A percentile compares a stretch with the other conserved stretches of the same genome.
phyloP scores from a whole-genome alignment of 1,140 invertebrate genomes.

The Chrysomallon squamiferum region DNA sequence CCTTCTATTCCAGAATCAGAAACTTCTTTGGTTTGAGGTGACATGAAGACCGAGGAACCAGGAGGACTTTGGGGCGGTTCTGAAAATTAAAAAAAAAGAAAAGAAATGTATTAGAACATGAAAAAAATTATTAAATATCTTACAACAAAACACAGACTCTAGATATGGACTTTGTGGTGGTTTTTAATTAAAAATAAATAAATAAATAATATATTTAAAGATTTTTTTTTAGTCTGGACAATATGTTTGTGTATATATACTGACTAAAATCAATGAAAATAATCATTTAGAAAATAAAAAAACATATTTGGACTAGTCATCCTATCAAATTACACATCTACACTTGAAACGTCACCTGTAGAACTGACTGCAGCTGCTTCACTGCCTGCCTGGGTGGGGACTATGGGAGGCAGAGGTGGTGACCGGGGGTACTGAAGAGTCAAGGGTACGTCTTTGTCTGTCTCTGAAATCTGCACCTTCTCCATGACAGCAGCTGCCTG shows the following conservation, averaged over 20 bases:
- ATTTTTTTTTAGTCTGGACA: not conserved
- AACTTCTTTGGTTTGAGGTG: not conserved
- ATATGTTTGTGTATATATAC: not conserved
- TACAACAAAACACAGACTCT: not conserved
- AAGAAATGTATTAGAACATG: constrained; percentile 4
- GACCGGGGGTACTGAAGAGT: constrained; percentile 16
- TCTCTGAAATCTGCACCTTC: constrained; percentile 31
- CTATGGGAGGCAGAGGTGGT: constrained; percentile 40
- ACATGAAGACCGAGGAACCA: constrained; percentile 33
- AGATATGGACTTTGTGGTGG: not conserved
- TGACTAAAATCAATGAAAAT: not conserved
- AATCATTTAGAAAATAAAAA: too few relatives aligned
- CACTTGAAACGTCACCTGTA: too few relatives aligned
- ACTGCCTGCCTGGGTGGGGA: constrained; percentile 2
- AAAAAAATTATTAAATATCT: not conserved
- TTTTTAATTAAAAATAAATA: not conserved
- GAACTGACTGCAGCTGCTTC: too few relatives aligned
- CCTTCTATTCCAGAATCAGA: not conserved
- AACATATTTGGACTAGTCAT: too few relatives aligned
- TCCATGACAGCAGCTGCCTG: constrained; percentile 20
- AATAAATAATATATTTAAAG: not conserved
- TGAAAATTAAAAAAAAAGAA: constrained; percentile 14
- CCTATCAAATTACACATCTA: too few relatives aligned
- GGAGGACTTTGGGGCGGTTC: constrained; percentile 37
- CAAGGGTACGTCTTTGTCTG: constrained; percentile 13